phyloP scores from a whole-genome alignment of 2,113 vertebrate species.

The Laticauda laticaudata region DNA sequence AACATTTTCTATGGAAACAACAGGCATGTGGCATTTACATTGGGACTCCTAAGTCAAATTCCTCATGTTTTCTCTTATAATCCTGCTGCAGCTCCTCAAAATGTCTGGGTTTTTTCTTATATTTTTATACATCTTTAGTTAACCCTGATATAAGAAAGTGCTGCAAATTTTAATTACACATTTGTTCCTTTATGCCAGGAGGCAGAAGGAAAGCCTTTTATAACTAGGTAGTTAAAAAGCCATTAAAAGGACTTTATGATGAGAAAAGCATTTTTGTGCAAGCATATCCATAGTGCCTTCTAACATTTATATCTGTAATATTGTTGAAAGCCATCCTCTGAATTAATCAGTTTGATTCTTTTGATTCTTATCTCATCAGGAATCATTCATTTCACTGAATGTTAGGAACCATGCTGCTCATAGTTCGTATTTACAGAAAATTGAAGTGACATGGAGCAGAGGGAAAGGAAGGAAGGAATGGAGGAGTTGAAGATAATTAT shows the following conservation, averaged over 20 bases:
- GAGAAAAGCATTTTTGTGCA: constrained; percentile 38
- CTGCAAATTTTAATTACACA: constrained; percentile 40
- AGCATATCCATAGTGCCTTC: constrained; percentile 20
- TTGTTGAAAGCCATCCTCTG: constrained; percentile 48
- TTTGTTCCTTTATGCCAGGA: constrained; percentile 39
- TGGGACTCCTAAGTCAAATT: background rate
- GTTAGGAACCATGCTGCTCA: constrained; percentile 38
- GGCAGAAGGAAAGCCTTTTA: constrained; percentile 49
- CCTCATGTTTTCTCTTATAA: constrained; percentile 8
- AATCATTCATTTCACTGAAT: constrained; percentile 22
- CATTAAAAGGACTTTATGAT: constrained; percentile 41
- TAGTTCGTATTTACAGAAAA: constrained; percentile 56
- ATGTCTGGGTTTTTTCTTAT: background rate
- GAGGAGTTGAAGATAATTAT: background rate
- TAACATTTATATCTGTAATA: constrained; percentile 53
- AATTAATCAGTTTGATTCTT: constrained; percentile 50
- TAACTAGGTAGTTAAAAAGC: constrained; percentile 49
- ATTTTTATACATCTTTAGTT: constrained; percentile 28
- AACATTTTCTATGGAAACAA: background rate
- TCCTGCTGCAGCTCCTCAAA: background rate
- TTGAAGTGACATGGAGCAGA: background rate
- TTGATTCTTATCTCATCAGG: constrained; percentile 42
- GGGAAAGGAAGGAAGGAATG: background rate
- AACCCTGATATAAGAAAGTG: constrained; percentile 28
- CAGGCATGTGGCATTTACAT: background rate